A percentile compares a stretch with the other conserved stretches of the same genome.
These are phyloP conservation scores for Heptranchias perlo DNA, from an alignment of 2,113 vertebrate species.

Conservation along the genomic window DNA sequence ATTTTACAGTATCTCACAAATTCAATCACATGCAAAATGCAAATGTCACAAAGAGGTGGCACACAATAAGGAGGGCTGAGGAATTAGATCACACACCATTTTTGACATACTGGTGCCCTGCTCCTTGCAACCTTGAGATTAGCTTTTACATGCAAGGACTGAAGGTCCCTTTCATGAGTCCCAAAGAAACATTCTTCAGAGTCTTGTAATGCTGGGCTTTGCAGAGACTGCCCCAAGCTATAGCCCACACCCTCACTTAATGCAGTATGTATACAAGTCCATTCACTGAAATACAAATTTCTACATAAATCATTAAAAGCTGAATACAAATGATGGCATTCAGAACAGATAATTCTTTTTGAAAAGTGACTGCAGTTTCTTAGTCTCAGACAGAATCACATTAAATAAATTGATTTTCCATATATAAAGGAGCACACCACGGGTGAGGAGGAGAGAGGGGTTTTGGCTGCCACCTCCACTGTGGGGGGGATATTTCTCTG, in stretches of 20 bases:
- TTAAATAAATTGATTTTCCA: neutral
- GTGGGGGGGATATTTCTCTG: neutral
- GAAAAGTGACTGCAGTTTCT: neutral
- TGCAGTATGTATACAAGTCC: neutral
- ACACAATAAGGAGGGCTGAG: neutral
- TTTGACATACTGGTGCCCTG: neutral
- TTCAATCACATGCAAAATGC: constrained; percentile 34
- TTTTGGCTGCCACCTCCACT: neutral
- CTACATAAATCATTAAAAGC: neutral
- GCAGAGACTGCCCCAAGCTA: neutral
- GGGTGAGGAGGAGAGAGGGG: neutral
- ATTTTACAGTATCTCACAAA: constrained; percentile 28
- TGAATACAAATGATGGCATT: neutral
- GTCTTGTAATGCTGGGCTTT: neutral
- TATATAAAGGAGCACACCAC: neutral
- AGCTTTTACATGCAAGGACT: constrained; percentile 12
- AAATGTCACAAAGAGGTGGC: constrained; percentile 10
- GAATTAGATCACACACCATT: constrained; percentile 26
- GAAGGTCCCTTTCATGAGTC: neutral
- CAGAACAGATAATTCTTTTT: neutral
- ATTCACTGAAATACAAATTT: neutral
- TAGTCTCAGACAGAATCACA: neutral
- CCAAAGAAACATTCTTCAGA: neutral
- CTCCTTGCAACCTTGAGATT: constrained; percentile 2
- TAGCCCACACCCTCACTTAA: neutral